Evolutionary conservation across 2,888 invertebrate species (phyloP).

Genomic region (Phaedon cochleariae): DNA sequence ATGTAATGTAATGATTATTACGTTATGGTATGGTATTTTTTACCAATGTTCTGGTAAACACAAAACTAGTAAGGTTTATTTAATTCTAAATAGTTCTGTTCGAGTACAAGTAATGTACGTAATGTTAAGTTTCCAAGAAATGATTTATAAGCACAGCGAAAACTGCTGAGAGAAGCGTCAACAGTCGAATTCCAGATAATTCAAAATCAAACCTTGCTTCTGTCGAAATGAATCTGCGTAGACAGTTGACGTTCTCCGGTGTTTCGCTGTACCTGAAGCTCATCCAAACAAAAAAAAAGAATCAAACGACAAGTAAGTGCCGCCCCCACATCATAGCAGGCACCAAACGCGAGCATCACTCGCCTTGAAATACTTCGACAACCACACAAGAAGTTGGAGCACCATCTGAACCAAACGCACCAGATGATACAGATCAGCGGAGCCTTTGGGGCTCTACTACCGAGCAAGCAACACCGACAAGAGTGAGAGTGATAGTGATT

Average conservation of each 20-base stretch:
- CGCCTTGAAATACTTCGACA: no score
- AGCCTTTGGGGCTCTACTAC: slow-evolving; percentile 36
- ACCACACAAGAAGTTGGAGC: slow-evolving; percentile 25
- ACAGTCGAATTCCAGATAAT: no score
- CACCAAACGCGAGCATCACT: no score
- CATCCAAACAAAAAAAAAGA: no score
- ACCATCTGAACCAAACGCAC: slow-evolving; percentile 28
- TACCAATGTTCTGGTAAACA: slow-evolving; percentile 60
- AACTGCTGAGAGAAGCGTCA: no score
- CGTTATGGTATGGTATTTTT: slow-evolving; percentile 68
- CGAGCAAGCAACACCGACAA: no score
- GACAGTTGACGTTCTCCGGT: no score
- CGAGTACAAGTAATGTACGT: slow-evolving; percentile 50
- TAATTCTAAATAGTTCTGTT: slow-evolving; percentile 51
- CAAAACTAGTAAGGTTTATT: slow-evolving; percentile 47
- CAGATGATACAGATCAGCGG: slow-evolving; percentile 40
- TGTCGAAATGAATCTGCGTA: background rate
- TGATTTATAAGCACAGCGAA: slow-evolving; percentile 29
- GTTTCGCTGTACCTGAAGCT: no score
- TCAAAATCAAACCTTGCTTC: no score
- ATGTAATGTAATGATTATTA: slow-evolving; percentile 65
- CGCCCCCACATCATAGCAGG: no score
- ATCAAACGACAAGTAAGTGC: no score
- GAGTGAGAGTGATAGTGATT: no score
- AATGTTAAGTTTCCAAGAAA: slow-evolving; percentile 45